Percentiles rank a stretch among this genome's conserved stretches.
phyloP scores from a whole-genome alignment of 2,113 vertebrate species.

The Pseudorasbora parva region DNA sequence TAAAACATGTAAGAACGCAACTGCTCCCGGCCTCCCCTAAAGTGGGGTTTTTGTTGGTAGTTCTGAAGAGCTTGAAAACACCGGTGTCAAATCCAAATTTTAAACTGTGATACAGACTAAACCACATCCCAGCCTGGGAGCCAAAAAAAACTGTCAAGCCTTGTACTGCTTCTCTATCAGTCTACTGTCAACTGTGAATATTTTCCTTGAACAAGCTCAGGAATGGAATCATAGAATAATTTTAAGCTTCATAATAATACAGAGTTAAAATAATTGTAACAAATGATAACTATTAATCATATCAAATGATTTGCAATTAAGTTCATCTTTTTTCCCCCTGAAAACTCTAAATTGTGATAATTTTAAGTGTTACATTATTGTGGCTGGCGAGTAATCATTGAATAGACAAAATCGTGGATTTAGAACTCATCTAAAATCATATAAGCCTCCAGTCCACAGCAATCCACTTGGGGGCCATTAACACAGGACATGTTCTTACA shows the following conservation, averaged over 20 bases:
- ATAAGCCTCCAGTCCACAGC: neutral
- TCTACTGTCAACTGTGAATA: neutral
- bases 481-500: neutral
- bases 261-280: neutral
- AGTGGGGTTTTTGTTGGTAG: neutral
- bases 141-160: constrained; percentile 4
- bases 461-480: neutral
- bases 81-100: neutral
- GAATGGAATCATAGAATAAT: neutral
- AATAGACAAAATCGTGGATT: neutral
- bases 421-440: neutral
- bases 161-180: constrained; percentile 19
- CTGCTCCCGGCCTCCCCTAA: neutral
- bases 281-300: neutral
- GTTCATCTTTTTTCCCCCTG: neutral
- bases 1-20: neutral
- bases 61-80: neutral
- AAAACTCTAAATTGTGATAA: neutral
- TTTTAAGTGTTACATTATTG: neutral
- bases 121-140: neutral
- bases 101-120: neutral
- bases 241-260: neutral
- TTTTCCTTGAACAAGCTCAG: neutral
- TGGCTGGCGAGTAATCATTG: neutral
- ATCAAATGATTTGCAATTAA: neutral